phyloP scores from a whole-genome alignment of 2,113 vertebrate species.

The Suncus etruscus region DNA sequence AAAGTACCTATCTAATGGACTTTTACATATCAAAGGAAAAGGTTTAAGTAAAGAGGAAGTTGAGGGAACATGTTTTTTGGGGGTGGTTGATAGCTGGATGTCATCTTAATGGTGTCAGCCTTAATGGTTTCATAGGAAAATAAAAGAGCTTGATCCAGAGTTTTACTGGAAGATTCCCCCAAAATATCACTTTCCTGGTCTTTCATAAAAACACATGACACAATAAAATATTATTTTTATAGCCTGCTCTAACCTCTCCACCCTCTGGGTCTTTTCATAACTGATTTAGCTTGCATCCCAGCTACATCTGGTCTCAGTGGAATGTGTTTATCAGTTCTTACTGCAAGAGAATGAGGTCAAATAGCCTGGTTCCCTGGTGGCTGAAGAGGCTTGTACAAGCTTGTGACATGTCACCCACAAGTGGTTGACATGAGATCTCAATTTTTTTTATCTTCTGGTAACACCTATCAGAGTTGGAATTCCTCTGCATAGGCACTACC shows the following conservation, averaged over 20 bases:
- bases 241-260: neutral
- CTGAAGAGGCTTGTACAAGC: constrained; percentile 56
- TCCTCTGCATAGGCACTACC: neutral
- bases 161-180: neutral
- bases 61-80: no score
- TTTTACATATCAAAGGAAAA: no score
- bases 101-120: no score
- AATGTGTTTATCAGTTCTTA: constrained; percentile 75
- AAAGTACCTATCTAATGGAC: no score
- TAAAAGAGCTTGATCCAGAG: neutral
- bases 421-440: constrained; percentile 44
- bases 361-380: constrained; percentile 49
- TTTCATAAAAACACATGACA: constrained; percentile 25
- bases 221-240: neutral
- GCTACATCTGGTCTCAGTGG: constrained; percentile 58
- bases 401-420: constrained; percentile 74
- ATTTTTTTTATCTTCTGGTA: constrained; percentile 60
- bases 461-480: constrained; percentile 36
- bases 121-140: neutral
- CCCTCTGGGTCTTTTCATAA: neutral
- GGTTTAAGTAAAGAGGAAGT: no score
- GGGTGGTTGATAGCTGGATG: no score
- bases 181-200: neutral
- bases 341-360: constrained; percentile 64
- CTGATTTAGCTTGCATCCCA: constrained; percentile 47